phyloP scores from a whole-genome alignment of 1,140 invertebrate genomes.

The Drosophila serrata region DNA sequence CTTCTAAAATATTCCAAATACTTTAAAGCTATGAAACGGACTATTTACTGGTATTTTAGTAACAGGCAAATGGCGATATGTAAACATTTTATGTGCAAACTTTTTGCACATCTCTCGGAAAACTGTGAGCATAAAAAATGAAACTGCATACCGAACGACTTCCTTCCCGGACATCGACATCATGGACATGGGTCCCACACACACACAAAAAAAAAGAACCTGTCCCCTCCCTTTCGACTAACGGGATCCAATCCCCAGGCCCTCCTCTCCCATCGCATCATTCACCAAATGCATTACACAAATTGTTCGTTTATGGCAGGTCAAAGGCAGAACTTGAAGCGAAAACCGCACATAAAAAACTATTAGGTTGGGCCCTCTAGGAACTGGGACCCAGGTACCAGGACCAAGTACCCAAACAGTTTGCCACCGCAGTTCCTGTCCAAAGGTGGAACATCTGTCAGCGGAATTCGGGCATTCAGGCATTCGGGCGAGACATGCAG shows the following conservation, averaged over 20 bases:
- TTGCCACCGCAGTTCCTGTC: constrained; percentile 26
- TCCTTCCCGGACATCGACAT: constrained; percentile 25
- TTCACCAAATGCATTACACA: constrained; percentile 62
- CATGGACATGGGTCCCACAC: neutral
- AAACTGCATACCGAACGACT: constrained; percentile 38
- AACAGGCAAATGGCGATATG: constrained; percentile 32
- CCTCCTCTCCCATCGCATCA: constrained; percentile 18
- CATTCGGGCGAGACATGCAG: constrained; percentile 29
- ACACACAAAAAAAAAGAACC: no score
- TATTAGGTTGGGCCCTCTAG: constrained; percentile 26
- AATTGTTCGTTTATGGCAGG: constrained; percentile 55
- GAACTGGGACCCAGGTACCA: neutral
- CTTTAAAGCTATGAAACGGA: neutral
- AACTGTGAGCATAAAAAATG: constrained; percentile 39
- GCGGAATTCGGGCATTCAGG: constrained; percentile 36
- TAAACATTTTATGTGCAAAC: constrained; percentile 41
- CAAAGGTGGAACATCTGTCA: constrained; percentile 57
- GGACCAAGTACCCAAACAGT: constrained; percentile 13
- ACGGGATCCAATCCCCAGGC: neutral
- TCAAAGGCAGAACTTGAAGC: constrained; percentile 23
- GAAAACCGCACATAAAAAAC: constrained; percentile 58
- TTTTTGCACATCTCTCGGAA: constrained; percentile 28
- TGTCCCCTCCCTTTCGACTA: constrained; percentile 6
- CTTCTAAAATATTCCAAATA: neutral
- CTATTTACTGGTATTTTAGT: constrained; percentile 2